A percentile compares a stretch with the other conserved stretches of the same genome.
phyloP scores from a whole-genome alignment of 2,888 invertebrate genomes.

The Meta bourneti region DNA sequence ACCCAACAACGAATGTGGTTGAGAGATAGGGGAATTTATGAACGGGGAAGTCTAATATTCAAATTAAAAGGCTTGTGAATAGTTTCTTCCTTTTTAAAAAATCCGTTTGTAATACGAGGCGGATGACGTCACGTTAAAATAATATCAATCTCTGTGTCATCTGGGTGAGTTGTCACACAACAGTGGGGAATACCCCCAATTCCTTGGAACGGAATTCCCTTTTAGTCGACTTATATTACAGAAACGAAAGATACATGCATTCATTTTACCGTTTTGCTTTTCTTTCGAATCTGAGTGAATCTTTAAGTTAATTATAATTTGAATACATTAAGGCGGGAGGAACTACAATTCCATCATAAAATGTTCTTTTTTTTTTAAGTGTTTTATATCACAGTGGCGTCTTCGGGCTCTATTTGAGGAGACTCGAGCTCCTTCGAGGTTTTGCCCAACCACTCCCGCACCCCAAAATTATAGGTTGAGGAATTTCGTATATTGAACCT shows the following conservation, averaged over 20 bases:
- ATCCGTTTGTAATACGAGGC: conserved; percentile 22
- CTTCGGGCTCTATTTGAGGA: no score
- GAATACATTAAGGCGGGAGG: no score
- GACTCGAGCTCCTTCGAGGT: no score
- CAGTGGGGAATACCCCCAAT: conserved; percentile 33
- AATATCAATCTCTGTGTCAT: conserved; percentile 10
- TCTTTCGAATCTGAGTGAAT: background rate
- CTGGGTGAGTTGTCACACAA: conserved; percentile 16
- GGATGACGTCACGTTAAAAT: conserved; percentile 12
- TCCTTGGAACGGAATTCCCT: conserved; percentile 28
- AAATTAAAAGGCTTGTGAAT: conserved; percentile 32
- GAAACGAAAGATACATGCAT: background rate
- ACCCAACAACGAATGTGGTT: background rate
- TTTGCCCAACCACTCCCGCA: no score
- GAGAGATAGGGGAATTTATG: conserved; percentile 13
- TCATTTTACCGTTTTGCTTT: background rate
- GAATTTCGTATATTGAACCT: no score
- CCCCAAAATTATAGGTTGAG: no score
- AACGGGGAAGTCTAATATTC: conserved; percentile 38
- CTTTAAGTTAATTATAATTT: no score
- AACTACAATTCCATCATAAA: no score
- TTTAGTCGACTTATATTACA: background rate
- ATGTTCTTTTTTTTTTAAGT: no score
- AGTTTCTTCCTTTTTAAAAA: background rate
- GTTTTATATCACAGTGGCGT: no score